Conservation (phyloP, 2,888 invertebrate genomes). For the Drosophila seclusa region DNA sequence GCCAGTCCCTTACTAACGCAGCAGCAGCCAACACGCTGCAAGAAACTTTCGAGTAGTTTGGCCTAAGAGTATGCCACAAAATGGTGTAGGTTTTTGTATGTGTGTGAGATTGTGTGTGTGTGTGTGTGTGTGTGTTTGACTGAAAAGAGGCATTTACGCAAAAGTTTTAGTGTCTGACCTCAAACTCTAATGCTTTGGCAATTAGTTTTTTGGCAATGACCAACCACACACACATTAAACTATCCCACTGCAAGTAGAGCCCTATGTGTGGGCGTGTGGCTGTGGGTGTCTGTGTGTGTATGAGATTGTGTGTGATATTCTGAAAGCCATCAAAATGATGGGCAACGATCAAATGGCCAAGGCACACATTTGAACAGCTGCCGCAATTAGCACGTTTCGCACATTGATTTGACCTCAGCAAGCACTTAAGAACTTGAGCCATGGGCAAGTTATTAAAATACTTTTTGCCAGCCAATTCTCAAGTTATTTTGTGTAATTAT, state of each 20-base stretch:
- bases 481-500: constrained; percentile 56
- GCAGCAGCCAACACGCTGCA: constrained; percentile 11
- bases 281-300: constrained; percentile 1
- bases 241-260: constrained; percentile 15
- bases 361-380: constrained; percentile 78
- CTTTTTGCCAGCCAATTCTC: constrained; percentile 40
- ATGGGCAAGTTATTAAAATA: constrained; percentile 64
- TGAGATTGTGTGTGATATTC: constrained; percentile 26
- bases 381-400: constrained; percentile 80
- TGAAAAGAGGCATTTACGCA: constrained; percentile 63
- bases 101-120: background rate
- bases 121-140: constrained; percentile 19
- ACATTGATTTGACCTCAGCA: constrained; percentile 68
- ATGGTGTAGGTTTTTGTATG: constrained; percentile 17
- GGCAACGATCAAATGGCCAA: constrained; percentile 74
- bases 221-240: constrained; percentile 50
- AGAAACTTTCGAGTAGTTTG: constrained; percentile 60
- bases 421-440: constrained; percentile 30
- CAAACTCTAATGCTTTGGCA: constrained; percentile 56
- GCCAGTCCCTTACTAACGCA: background rate
- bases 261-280: constrained; percentile 1
- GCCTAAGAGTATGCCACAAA: constrained; percentile 62
- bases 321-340: constrained; percentile 74
- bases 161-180: constrained; percentile 63
- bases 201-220: constrained; percentile 71